A percentile compares a stretch with the other conserved stretches of the same genome.
phyloP scores from a whole-genome alignment of 2,797 vertebrate species.

The Acanthurus leucopareius region DNA sequence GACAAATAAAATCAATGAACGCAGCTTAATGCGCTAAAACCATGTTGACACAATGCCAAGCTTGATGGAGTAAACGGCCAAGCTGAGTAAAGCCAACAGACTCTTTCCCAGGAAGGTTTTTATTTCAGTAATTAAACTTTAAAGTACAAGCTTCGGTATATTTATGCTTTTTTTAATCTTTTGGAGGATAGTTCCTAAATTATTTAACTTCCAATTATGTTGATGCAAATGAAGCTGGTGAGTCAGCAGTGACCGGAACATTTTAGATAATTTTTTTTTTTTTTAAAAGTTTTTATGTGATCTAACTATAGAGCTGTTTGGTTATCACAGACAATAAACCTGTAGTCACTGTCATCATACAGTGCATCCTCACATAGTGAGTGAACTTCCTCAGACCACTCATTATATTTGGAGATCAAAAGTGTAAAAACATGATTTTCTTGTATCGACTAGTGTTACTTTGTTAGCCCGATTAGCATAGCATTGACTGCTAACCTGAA shows the following conservation, averaged over 20 bases:
- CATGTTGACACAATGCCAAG: conserved; percentile 37
- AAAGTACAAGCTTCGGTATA: background rate
- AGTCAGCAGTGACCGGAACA: background rate
- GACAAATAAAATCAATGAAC: conserved; percentile 57
- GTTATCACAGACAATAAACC: background rate
- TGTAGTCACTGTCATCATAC: too few species aligned
- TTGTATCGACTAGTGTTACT: too few species aligned
- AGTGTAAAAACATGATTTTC: background rate
- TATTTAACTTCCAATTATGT: background rate
- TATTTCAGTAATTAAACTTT: conserved; percentile 9
- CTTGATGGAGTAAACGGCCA: conserved; percentile 16
- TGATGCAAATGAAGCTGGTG: background rate
- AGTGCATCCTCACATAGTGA: background rate
- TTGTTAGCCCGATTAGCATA: too few species aligned
- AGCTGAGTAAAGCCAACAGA: background rate
- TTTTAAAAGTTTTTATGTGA: too few species aligned
- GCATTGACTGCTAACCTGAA: too few species aligned
- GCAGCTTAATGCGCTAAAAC: conserved; percentile 35
- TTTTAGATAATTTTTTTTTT: too few species aligned
- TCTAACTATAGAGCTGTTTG: background rate
- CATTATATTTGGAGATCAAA: too few species aligned
- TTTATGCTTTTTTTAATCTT: too few species aligned
- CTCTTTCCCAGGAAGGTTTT: background rate
- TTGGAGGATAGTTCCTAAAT: background rate
- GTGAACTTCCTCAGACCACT: background rate